Evolutionary conservation across 2,797 vertebrate species (phyloP).

Genomic region (Falco biarmicus): DNA sequence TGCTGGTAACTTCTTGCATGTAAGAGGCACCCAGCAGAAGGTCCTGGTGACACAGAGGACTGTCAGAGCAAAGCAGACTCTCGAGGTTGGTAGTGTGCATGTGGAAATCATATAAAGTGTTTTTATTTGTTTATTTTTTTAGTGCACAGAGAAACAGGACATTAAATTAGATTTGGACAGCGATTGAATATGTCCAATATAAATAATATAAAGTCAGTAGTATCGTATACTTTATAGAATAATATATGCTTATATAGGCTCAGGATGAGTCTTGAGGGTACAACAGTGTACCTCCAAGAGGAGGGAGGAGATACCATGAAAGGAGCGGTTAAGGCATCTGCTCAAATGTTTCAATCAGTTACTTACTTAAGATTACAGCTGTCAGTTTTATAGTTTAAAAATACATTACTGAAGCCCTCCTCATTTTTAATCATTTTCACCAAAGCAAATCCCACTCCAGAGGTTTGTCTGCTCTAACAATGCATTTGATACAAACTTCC

Average conservation of each 20-base stretch:
- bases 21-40: neutral
- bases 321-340: neutral
- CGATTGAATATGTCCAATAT: neutral
- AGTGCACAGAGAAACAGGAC: neutral
- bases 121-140: neutral
- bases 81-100: neutral
- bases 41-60: neutral
- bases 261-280: neutral
- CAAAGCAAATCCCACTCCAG: conserved; percentile 15
- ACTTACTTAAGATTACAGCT: conserved; percentile 4
- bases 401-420: neutral
- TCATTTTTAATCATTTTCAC: neutral
- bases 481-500: conserved; percentile 24
- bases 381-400: conserved; percentile 1
- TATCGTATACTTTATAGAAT: neutral
- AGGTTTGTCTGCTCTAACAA: conserved; percentile 24
- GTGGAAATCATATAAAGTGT: neutral
- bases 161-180: neutral
- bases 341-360: neutral
- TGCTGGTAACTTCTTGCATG: neutral
- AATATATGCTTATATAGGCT: neutral
- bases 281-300: fast-evolving
- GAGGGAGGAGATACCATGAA: neutral
- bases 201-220: neutral
- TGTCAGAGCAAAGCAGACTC: neutral